phyloP scores from a whole-genome alignment of 2,797 vertebrate genomes.

The Rachycentron canadum region DNA sequence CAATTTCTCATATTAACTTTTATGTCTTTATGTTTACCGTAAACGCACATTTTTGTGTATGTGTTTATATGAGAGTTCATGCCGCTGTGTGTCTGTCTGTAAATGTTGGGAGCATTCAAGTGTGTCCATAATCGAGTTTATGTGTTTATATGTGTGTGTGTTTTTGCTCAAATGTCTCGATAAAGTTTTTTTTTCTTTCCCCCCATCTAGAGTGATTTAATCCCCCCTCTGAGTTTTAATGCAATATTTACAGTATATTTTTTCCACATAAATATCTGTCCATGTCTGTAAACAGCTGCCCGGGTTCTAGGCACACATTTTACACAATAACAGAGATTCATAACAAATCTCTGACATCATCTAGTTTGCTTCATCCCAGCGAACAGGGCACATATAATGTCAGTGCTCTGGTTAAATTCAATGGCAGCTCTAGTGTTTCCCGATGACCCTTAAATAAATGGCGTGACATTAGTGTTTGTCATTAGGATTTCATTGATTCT shows the following conservation, averaged over 20 bases:
- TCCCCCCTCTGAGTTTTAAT: neutral
- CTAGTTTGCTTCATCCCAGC: neutral
- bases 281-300: neutral
- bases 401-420: neutral
- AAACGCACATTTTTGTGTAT: constrained; percentile 10
- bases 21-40: constrained; percentile 28
- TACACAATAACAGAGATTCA: neutral
- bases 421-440: neutral
- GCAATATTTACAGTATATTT: neutral
- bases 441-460: neutral
- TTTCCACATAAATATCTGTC: neutral
- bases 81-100: neutral
- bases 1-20: constrained; percentile 35
- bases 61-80: constrained; percentile 7
- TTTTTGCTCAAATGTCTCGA: neutral
- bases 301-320: neutral
- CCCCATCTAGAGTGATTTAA: neutral
- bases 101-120: neutral
- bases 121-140: neutral
- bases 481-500: neutral
- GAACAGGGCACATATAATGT: neutral
- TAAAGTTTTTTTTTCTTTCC: constrained; percentile 21
- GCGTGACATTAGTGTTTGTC: neutral
- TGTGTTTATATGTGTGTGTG: neutral
- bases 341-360: neutral